A percentile compares a stretch with the other conserved stretches of the same genome.
Evolutionary conservation across 2,888 invertebrate species (phyloP).

Genomic region (Polyploca ridens): DNA sequence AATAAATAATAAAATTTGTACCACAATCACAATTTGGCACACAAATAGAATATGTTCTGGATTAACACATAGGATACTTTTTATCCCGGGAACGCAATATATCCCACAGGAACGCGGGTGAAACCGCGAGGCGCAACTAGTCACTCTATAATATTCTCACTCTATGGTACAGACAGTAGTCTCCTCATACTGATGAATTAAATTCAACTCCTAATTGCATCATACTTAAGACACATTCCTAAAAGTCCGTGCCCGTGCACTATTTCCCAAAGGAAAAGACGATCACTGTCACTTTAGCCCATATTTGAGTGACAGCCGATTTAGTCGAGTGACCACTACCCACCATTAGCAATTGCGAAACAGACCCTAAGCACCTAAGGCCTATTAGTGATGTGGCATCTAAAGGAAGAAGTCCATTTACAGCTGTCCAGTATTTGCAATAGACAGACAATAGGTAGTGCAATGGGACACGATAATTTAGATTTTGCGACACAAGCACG

Average conservation of each 20-base stretch:
- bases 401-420: slow-evolving; percentile 3
- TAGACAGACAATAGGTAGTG: background rate
- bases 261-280: slow-evolving; percentile 1
- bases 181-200: background rate
- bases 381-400: slow-evolving; percentile 4
- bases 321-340: slow-evolving; percentile 3
- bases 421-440: slow-evolving; percentile 4
- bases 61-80: too few species aligned
- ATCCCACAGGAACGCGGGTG: too few species aligned
- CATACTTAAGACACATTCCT: background rate
- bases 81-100: too few species aligned
- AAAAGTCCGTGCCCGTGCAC: background rate
- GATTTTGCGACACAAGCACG: background rate
- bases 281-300: background rate
- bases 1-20: too few species aligned
- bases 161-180: too few species aligned
- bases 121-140: too few species aligned
- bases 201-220: background rate
- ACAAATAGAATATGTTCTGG: too few species aligned
- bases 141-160: too few species aligned
- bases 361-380: background rate
- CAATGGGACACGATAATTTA: background rate
- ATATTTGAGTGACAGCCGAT: slow-evolving; percentile 1
- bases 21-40: too few species aligned
- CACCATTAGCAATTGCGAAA: slow-evolving; percentile 4